Evolutionary conservation across 2,113 vertebrate genomes (phyloP).

Genomic region (Callaeas wilsoni): DNA sequence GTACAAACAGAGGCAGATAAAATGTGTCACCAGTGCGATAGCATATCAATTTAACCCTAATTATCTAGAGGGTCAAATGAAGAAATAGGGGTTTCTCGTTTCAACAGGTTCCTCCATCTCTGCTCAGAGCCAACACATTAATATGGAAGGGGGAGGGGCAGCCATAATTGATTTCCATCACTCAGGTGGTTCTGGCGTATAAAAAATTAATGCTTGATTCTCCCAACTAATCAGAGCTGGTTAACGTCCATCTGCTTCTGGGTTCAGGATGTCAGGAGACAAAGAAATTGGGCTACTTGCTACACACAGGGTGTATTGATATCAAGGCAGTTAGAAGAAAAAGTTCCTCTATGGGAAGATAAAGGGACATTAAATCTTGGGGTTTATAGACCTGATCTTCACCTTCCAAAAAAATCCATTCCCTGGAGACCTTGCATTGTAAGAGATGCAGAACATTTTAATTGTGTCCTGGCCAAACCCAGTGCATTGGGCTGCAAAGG

Average conservation of each 20-base stretch:
- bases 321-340: slow-evolving; percentile 14
- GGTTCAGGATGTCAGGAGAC: slow-evolving; percentile 63
- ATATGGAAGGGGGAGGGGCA: slow-evolving; percentile 48
- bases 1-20: slow-evolving; percentile 81
- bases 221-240: slow-evolving; percentile 71
- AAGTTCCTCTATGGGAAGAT: neutral
- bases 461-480: neutral
- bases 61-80: slow-evolving; percentile 79
- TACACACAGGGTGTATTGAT: neutral
- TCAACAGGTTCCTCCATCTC: slow-evolving; percentile 78
- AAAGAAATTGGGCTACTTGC: slow-evolving; percentile 45
- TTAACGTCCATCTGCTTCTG: slow-evolving; percentile 70
- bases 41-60: slow-evolving; percentile 83
- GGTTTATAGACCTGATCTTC: slow-evolving; percentile 20
- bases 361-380: slow-evolving; percentile 29
- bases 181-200: slow-evolving; percentile 69
- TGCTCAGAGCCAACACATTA: slow-evolving; percentile 55
- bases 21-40: slow-evolving; percentile 77
- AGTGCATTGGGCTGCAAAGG: neutral
- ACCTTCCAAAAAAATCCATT: neutral
- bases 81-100: slow-evolving; percentile 79
- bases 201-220: slow-evolving; percentile 77
- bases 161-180: slow-evolving; percentile 76
- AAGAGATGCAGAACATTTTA: slow-evolving; percentile 17
- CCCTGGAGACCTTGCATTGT: neutral